phyloP scores from a whole-genome alignment of 2,113 vertebrate species.

The Pluvianellus socialis region DNA sequence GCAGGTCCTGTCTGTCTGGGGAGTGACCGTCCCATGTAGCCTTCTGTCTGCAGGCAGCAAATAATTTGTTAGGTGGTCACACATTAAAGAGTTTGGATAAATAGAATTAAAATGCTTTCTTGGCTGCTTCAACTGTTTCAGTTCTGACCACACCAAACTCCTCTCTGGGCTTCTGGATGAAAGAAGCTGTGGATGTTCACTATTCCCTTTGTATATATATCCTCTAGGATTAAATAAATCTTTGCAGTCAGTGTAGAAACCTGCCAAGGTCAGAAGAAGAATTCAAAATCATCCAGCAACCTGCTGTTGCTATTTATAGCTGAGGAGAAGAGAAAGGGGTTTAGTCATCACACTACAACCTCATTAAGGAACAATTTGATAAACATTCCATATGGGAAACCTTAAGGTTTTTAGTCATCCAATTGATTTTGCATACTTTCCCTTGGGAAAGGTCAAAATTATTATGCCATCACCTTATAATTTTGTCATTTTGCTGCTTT shows the following conservation, averaged over 20 bases:
- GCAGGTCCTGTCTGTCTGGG: not conserved
- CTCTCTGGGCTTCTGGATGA: not conserved
- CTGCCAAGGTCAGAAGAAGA: not conserved
- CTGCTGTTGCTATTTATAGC: not conserved
- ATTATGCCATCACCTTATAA: not conserved
- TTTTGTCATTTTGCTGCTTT: not conserved
- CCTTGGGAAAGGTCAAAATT: not conserved
- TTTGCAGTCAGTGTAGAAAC: not conserved
- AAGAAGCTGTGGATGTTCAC: not conserved
- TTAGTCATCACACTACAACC: not conserved
- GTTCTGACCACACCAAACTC: not conserved
- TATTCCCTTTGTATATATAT: conserved; percentile 2
- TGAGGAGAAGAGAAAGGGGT: not conserved
- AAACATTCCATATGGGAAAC: not conserved
- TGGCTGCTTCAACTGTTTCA: not conserved
- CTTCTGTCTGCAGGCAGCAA: not conserved
- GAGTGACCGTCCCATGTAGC: not conserved
- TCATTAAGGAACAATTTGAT: not conserved
- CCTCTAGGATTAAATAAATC: not conserved
- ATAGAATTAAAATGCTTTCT: not conserved
- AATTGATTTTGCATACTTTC: not conserved
- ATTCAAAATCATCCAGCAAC: not conserved
- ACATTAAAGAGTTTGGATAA: not conserved
- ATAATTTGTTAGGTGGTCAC: not conserved
- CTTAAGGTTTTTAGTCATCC: not conserved